These are phyloP conservation scores for Cichladusa arquata DNA, from an alignment of 2,113 vertebrate species.

Conservation along the genomic window DNA sequence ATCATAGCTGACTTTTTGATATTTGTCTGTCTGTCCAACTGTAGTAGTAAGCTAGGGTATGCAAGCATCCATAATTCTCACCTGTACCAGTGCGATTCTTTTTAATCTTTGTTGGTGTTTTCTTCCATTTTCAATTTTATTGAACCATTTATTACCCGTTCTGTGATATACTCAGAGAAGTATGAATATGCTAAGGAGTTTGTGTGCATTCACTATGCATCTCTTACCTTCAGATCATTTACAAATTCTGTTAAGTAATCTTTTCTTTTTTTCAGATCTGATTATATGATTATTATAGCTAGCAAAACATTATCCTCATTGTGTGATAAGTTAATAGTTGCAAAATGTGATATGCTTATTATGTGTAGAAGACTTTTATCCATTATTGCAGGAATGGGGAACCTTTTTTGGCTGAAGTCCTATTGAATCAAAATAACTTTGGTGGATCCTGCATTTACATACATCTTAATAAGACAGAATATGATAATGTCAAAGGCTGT, in stretches of 20 bases:
- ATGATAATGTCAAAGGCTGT: not conserved
- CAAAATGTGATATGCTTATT: not conserved
- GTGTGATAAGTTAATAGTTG: not conserved
- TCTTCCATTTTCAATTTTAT: not conserved
- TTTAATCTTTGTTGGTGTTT: not conserved
- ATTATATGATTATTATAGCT: not conserved
- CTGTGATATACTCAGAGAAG: not conserved
- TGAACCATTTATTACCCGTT: not conserved
- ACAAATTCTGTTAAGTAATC: not conserved
- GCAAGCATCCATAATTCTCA: not conserved
- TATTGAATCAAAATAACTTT: not conserved
- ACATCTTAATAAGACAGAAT: slow-evolving; percentile 5
- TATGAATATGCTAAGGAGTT: not conserved
- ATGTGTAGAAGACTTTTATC: not conserved
- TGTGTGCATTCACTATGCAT: not conserved
- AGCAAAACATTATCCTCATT: not conserved
- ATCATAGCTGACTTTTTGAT: slow-evolving; percentile 1
- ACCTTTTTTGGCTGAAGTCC: slow-evolving; percentile 25
- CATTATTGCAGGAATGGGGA: slow-evolving; percentile 37
- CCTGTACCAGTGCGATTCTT: not conserved
- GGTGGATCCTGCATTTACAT: slow-evolving; percentile 61
- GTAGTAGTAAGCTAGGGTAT: not conserved
- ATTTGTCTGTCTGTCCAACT: not conserved
- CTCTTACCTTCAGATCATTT: not conserved
- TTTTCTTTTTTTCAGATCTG: not conserved